These are phyloP conservation scores for Notolabrus celidotus DNA, from an alignment of 2,797 vertebrate species.

Conservation along the genomic window DNA sequence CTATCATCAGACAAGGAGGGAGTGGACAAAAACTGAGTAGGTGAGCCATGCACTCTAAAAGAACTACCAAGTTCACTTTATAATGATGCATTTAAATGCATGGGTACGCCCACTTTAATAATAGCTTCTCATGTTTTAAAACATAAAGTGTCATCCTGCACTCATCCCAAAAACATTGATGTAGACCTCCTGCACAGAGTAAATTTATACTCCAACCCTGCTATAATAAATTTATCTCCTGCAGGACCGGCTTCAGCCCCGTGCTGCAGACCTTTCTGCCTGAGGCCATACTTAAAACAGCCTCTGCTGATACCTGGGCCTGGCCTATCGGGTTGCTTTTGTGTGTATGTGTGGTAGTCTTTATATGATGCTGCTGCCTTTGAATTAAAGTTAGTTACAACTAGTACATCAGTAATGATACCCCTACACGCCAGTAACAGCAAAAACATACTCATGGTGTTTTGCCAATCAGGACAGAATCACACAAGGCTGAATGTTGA, in stretches of 20 bases:
- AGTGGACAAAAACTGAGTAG: background rate
- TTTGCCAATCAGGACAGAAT: too few relatives aligned
- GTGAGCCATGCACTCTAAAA: background rate
- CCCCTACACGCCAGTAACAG: background rate
- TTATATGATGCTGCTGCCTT: background rate
- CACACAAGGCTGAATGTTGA: too few relatives aligned
- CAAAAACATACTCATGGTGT: too few relatives aligned
- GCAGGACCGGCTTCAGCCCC: background rate
- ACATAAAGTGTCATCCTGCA: background rate
- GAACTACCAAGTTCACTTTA: conserved; percentile 1
- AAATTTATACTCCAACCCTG: background rate
- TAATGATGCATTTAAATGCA: background rate
- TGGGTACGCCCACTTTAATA: background rate
- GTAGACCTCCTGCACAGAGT: background rate
- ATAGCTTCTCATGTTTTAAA: conserved; percentile 7
- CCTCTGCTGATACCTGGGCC: conserved; percentile 23
- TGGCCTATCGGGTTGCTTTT: background rate
- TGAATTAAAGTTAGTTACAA: conserved; percentile 55
- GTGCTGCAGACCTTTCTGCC: conserved; percentile 17
- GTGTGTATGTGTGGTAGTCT: too few relatives aligned
- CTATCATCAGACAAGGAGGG: background rate
- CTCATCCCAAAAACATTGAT: background rate
- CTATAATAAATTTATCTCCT: conserved; percentile 8
- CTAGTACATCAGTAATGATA: background rate
- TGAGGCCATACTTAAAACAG: conserved; percentile 16